Conservation (phyloP, 2,888 invertebrate genomes). For the Cantharis flavilabris region DNA sequence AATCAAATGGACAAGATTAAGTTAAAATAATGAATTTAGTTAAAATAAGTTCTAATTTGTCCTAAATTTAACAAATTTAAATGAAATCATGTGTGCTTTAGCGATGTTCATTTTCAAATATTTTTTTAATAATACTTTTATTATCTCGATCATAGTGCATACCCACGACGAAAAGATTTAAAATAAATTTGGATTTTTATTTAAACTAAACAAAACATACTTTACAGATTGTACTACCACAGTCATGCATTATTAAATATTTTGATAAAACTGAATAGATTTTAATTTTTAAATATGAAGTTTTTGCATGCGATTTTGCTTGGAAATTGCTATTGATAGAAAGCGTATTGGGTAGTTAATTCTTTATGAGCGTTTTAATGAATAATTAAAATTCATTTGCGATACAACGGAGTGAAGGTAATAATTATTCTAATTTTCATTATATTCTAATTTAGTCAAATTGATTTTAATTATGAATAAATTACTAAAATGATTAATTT, state of each 20-base stretch:
- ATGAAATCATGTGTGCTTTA: too few species aligned
- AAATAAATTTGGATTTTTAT: not conserved
- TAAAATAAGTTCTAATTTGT: not conserved
- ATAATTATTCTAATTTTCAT: not conserved
- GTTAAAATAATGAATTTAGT: not conserved
- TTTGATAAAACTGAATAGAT: not conserved
- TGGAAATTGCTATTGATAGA: not conserved
- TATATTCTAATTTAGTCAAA: not conserved
- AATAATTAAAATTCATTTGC: slow-evolving; percentile 4
- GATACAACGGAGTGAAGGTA: not conserved
- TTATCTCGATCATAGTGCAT: too few species aligned
- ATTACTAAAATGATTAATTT: not conserved
- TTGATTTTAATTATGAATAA: not conserved
- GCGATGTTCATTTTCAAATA: too few species aligned
- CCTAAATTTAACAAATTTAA: too few species aligned
- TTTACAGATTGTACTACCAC: not conserved
- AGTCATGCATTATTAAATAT: not conserved
- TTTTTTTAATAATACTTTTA: too few species aligned
- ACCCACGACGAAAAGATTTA: not conserved
- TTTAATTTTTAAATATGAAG: not conserved
- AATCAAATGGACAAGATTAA: not conserved
- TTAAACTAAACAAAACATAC: not conserved
- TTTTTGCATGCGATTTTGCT: not conserved
- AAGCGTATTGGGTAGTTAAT: not conserved
- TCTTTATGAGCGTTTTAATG: not conserved